Conservation (phyloP, 2,113 vertebrate genomes). For the Burhinus bistriatus region DNA sequence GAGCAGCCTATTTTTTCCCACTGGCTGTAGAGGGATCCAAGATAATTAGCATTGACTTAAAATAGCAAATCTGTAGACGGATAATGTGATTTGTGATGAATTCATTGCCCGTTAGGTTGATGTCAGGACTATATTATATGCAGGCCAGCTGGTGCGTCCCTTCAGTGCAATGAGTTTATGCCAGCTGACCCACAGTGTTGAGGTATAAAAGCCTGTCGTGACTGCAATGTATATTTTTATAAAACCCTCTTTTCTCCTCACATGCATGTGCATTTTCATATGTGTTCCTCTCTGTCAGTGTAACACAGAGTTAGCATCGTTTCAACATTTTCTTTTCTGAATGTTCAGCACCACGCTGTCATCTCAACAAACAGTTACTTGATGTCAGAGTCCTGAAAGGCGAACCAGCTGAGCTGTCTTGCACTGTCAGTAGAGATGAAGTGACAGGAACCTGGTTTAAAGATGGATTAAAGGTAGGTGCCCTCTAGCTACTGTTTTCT, state of each 20-base stretch:
- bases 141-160: not conserved
- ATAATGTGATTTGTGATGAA: not conserved
- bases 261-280: accelerated
- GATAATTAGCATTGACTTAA: not conserved
- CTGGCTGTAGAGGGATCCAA: not conserved
- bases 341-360: constrained; percentile 69
- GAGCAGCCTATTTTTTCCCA: not conserved
- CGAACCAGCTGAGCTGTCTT: constrained; percentile 75
- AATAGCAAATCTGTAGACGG: not conserved
- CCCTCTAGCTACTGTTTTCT: not conserved
- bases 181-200: not conserved
- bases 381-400: constrained; percentile 74
- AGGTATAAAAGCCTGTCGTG: not conserved
- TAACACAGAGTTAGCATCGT: not conserved
- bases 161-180: not conserved
- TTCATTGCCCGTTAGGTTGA: not conserved
- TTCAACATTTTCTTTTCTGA: not conserved
- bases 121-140: too few species aligned
- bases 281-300: not conserved
- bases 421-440: constrained; percentile 74
- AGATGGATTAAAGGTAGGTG: constrained; percentile 80
- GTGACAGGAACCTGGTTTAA: constrained; percentile 84
- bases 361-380: constrained; percentile 76
- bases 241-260: not conserved
- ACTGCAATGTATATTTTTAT: accelerated